These are phyloP conservation scores for Tetramorium simillimum DNA, from an alignment of 1,140 invertebrate species.

Conservation along the genomic window DNA sequence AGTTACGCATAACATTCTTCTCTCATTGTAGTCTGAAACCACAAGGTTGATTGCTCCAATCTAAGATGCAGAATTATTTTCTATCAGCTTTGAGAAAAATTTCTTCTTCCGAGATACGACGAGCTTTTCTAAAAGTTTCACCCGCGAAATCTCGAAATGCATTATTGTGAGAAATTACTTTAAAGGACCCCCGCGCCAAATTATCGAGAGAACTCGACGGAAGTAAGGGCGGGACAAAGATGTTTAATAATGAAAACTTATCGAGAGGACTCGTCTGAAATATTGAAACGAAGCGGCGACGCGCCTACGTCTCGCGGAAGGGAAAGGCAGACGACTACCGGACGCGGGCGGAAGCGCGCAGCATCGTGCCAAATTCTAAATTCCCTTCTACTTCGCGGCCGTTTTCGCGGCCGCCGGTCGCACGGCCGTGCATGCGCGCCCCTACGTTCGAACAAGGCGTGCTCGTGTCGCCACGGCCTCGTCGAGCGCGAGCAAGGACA, in stretches of 20 bases:
- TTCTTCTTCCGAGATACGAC: neutral
- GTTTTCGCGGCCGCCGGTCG: constrained; percentile 6
- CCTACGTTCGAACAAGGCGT: constrained; percentile 51
- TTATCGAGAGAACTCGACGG: neutral
- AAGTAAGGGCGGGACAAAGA: neutral
- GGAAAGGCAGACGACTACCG: neutral
- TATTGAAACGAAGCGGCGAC: constrained; percentile 9
- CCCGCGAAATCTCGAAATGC: neutral
- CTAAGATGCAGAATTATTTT: neutral
- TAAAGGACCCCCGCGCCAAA: neutral
- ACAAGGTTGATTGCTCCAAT: neutral
- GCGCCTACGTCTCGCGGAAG: neutral
- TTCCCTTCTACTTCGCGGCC: constrained; percentile 28
- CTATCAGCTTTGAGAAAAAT: neutral
- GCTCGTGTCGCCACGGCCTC: constrained; percentile 61
- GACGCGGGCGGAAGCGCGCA: constrained; percentile 24
- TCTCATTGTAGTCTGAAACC: neutral
- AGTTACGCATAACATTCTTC: neutral
- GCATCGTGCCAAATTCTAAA: constrained; percentile 45
- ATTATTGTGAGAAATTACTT: neutral
- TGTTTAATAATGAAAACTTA: neutral
- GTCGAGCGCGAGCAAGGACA: constrained; percentile 71
- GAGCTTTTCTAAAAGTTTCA: neutral
- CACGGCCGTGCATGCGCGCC: constrained; percentile 22
- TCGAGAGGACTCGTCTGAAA: neutral